Evolutionary conservation across 2,888 invertebrate species (phyloP), one percentile per base, ranked within the genome.

Genomic region (Lacanobia wlatinum): DNA sequence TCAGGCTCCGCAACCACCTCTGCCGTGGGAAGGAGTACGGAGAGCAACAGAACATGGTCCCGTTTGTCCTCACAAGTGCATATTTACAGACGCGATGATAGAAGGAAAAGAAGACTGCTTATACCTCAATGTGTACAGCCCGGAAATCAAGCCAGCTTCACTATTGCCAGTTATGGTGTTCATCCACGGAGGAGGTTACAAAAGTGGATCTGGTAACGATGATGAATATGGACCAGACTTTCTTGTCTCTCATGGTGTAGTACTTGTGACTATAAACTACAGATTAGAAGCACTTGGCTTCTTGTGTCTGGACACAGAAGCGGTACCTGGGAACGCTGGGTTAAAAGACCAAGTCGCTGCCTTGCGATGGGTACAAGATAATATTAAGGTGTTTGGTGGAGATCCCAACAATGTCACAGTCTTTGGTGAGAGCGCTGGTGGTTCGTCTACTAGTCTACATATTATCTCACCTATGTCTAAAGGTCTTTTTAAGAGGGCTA

Each of bases 231-330:
- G 91, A 12, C 92, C 92, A 43, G 91, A 93, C 50, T 92, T 90
- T 61, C 80, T 93, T 1, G 83, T 93, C 1, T 82, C 82, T 12
- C 88, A 91, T 43, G 87, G 83, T 12, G 91, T 93, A 1, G 56
- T 93, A 3, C 73, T 92, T 7, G 90, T 93, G 0, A 92, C 92
- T 0, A 68, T 92, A 14, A 93, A 93, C 84, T 92, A 92, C 10
- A 40, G 40, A 40, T 40, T 92, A 38, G 90, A 88, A 66, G 86
- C 74, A 0, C 70, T 92, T n/a, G 92, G 92, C 16, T 91, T 91
- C 72, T 75, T 92, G 0, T 88, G 89, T 28, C 46, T 91, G 10
- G 90, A 90, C 16, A 89, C 84, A 0, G 83, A 85, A 81, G 91
- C 91, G 8, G 90, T 90, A 4, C 90, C 91, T 12, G 91, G 91